A percentile compares a stretch with the other conserved stretches of the same genome.
phyloP scores from a whole-genome alignment of 2,113 vertebrate genomes.

The Propithecus coquereli region DNA sequence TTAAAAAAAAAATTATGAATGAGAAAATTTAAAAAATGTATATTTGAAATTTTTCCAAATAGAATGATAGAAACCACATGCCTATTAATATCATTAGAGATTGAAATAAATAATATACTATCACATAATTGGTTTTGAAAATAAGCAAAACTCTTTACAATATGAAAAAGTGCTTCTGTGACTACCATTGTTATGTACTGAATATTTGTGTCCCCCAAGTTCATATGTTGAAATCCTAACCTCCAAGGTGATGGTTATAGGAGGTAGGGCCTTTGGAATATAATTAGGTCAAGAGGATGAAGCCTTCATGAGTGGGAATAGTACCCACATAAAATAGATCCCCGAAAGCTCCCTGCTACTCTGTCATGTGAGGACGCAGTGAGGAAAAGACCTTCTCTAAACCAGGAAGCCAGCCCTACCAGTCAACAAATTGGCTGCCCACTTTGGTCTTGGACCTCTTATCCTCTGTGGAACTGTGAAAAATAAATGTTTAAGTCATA shows the following conservation, averaged over 20 bases:
- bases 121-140: neutral
- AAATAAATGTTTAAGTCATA: neutral
- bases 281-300: neutral
- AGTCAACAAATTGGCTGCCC: neutral
- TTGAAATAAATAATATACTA: neutral
- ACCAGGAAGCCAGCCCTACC: neutral
- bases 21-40: neutral
- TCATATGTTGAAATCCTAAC: neutral
- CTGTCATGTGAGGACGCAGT: too few species aligned
- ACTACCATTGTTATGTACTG: neutral
- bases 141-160: neutral
- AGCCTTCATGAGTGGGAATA: neutral
- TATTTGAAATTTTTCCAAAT: neutral
- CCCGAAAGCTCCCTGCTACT: neutral
- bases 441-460: accelerated
- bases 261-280: neutral
- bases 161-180: neutral
- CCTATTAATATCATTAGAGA: neutral
- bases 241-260: neutral
- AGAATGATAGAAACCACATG: neutral
- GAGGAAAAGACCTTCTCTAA: neutral
- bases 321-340: neutral
- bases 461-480: neutral
- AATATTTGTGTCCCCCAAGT: neutral
- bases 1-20: neutral